Evolutionary conservation across 2,888 invertebrate genomes (phyloP), one percentile per base, ranked within the genome.

Genomic region (Laothoe populi): DNA sequence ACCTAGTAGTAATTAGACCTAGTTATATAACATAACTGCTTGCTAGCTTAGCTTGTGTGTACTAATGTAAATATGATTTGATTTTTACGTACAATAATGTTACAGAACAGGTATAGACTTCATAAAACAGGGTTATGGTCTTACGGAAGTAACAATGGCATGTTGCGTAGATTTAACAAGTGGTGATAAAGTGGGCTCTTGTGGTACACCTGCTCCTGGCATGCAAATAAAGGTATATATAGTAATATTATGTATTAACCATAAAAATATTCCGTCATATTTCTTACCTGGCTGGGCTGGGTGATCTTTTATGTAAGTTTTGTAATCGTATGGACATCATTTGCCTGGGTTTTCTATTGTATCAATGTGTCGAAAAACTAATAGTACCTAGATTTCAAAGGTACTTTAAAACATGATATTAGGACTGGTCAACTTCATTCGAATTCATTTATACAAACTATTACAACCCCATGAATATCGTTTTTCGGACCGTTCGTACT

Each of bases 81-180:
- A 44, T 57, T 61, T 45, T 59, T 53, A 57, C 59, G n/a, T 53
- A 19, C 57, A 59, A 57, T 60, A 63, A 57, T 48, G 38, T 63
- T 63, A 31, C 76, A 92, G 92, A 70, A 88, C 87, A 53, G 93
- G 94, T 19, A 81, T 95, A 26, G 86, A 93, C 57, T 84, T 84
- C 49, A 94, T 96, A 65, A 93, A 94, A 26, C 96, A 97, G 86
- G 96, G 95, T 0, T 97, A 97, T 79, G 97, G 97, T 2, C 93
- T 97, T 83, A 97, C 97, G 4, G 97, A 97, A 87, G 94, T 95
- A 35, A 96, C 96, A 2, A 93, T 96, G 75, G 94, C 92, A 26
- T 90, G 90, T 74, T 89, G 88, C 67, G 90, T 92, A 60, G 92
- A 92, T 69, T 69, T 88, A 57, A 83, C 85, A 4, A 76, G 76